phyloP scores from a whole-genome alignment of 37 sponge, comb jelly and placozoan species.

The Diacarnus erythraeanus region DNA sequence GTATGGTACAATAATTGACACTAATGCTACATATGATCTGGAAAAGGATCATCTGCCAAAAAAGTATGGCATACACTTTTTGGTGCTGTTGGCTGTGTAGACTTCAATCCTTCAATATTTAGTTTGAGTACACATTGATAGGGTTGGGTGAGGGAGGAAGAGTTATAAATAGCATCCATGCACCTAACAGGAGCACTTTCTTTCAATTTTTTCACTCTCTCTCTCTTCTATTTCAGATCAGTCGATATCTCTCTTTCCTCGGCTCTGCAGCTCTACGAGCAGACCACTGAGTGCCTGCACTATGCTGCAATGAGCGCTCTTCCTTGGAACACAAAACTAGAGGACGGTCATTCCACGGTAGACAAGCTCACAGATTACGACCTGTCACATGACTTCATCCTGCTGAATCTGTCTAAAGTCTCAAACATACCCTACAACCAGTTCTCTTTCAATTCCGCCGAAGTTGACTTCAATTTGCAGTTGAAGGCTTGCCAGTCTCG shows the following conservation, averaged over 20 bases:
- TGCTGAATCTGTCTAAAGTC: constrained; percentile 56
- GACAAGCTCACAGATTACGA: constrained; percentile 21
- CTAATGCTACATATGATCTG: no score
- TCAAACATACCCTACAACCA: constrained; percentile 41
- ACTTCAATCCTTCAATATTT: not conserved
- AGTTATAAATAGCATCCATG: not conserved
- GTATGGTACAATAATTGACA: no score
- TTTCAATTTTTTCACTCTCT: no score
- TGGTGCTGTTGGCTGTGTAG: not conserved
- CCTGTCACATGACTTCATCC: constrained; percentile 62
- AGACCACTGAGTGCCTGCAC: constrained; percentile 25
- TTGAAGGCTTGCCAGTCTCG: constrained; percentile 24
- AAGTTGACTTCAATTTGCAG: constrained; percentile 69
- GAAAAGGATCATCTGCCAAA: no score
- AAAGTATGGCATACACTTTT: not conserved
- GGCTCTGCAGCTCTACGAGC: constrained; percentile 48
- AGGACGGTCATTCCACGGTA: not conserved
- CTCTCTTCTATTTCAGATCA: constrained; percentile 8
- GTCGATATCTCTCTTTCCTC: constrained; percentile 49
- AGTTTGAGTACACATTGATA: not conserved
- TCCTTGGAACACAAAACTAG: constrained; percentile 48
- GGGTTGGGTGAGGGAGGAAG: not conserved
- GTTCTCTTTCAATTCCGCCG: constrained; percentile 52
- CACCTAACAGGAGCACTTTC: not conserved
- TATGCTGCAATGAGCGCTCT: constrained; percentile 36